phyloP scores from a whole-genome alignment of 2,113 vertebrate species.

The Plotosus lineatus region DNA sequence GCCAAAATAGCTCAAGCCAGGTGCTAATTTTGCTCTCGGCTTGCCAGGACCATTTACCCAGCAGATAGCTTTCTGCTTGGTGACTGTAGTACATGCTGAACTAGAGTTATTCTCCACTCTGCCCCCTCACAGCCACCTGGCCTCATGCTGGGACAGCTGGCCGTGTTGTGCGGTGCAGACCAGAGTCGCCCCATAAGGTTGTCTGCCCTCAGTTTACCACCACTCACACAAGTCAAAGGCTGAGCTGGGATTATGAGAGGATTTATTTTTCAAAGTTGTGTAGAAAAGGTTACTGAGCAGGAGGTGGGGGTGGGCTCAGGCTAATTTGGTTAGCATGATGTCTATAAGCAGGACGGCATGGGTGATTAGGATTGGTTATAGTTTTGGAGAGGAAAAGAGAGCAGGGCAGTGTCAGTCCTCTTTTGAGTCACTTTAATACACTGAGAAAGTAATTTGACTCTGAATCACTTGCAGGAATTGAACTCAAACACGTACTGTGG shows the following conservation, averaged over 20 bases:
- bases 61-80: not conserved
- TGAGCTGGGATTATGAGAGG: not conserved
- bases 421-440: not conserved
- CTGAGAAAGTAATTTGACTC: not conserved
- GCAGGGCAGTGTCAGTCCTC: not conserved
- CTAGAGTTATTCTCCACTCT: not conserved
- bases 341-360: not conserved
- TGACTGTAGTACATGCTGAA: conserved; percentile 2
- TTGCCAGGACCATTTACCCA: conserved; percentile 23
- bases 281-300: not conserved
- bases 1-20: conserved; percentile 59
- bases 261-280: not conserved
- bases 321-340: not conserved
- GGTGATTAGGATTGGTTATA: not conserved
- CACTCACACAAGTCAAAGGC: not conserved
- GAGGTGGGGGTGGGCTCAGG: not conserved
- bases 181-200: conserved; percentile 11
- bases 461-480: not conserved
- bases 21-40: conserved; percentile 53
- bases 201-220: not conserved
- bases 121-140: conserved; percentile 11
- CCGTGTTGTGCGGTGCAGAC: conserved; percentile 6
- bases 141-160: conserved; percentile 29
- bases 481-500: not conserved
- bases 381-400: not conserved